A percentile compares a stretch with the other conserved stretches of the same genome.
These are phyloP conservation scores for Cryptoblepharus egeriae DNA, from an alignment of 2,797 vertebrate genomes.

Conservation along the genomic window DNA sequence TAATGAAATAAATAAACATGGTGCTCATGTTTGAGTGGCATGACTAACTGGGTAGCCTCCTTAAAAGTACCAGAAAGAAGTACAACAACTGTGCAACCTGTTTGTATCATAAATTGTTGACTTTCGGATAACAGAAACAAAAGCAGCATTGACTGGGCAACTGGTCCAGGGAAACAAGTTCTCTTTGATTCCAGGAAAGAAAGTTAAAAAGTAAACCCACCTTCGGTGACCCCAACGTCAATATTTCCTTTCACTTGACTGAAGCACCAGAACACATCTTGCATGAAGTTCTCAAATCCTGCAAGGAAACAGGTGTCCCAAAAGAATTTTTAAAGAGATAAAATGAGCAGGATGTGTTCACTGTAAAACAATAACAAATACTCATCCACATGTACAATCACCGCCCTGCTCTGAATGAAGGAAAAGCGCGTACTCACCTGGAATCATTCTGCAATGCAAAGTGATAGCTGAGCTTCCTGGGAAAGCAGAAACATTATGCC, in stretches of 20 bases:
- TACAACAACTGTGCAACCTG: not conserved
- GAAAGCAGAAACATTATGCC: conserved; percentile 3
- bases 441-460: conserved; percentile 62
- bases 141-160: not conserved
- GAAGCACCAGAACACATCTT: conserved; percentile 79
- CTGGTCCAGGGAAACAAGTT: not conserved
- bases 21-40: conserved; percentile 15
- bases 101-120: conserved; percentile 18
- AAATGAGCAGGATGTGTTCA: fast-evolving
- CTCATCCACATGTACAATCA: fast-evolving
- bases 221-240: conserved; percentile 74
- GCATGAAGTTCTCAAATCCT: conserved; percentile 75
- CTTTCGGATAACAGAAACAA: not conserved
- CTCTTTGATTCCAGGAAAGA: conserved; percentile 10
- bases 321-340: conserved; percentile 32
- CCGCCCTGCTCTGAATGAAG: not conserved
- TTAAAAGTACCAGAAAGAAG: conserved; percentile 14
- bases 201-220: conserved; percentile 67
- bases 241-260: conserved; percentile 77
- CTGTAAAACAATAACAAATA: not conserved
- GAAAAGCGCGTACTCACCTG: conserved; percentile 62
- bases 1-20: conserved; percentile 34
- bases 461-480: not conserved
- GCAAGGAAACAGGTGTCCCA: conserved; percentile 49
- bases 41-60: conserved; percentile 1